Evolutionary conservation across 2,797 vertebrate species (phyloP).

Genomic region (Orestias chungarensis): DNA sequence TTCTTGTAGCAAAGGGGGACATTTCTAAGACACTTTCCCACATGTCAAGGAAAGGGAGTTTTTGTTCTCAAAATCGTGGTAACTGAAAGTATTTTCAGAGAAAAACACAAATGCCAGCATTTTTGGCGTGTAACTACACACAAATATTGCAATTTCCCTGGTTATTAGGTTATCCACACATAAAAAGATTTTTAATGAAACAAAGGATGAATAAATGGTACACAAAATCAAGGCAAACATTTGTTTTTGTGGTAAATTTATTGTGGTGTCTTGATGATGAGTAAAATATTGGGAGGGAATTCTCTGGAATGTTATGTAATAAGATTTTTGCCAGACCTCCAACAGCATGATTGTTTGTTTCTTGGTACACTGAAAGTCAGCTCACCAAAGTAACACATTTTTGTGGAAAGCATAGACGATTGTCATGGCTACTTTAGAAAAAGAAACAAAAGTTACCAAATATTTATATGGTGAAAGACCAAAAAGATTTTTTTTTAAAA

Average conservation of each 20-base stretch:
- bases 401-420: slow-evolving; percentile 60
- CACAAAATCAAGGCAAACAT: slow-evolving; percentile 29
- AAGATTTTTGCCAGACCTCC: slow-evolving; percentile 62
- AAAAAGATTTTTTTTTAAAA: slow-evolving; percentile 11
- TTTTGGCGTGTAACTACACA: slow-evolving; percentile 26
- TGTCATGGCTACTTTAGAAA: slow-evolving; percentile 47
- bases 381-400: slow-evolving; percentile 68
- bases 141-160: slow-evolving; percentile 22
- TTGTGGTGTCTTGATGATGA: slow-evolving; percentile 60
- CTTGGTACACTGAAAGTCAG: slow-evolving; percentile 61
- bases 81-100: slow-evolving; percentile 49
- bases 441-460: slow-evolving; percentile 38
- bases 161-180: slow-evolving; percentile 35
- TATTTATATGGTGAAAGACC: slow-evolving; percentile 36
- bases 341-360: slow-evolving; percentile 67
- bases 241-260: slow-evolving; percentile 61
- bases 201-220: slow-evolving; percentile 33
- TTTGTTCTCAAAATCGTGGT: slow-evolving; percentile 40
- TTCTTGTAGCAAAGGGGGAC: slow-evolving; percentile 59
- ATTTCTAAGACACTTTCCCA: slow-evolving; percentile 53
- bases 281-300: slow-evolving; percentile 57
- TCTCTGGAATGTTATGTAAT: slow-evolving; percentile 56
- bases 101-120: slow-evolving; percentile 48
- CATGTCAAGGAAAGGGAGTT: slow-evolving; percentile 57
- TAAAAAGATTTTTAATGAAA: slow-evolving; percentile 30